These are phyloP conservation scores for Epinephelus awoara DNA, from an alignment of 2,797 vertebrate genomes.

Conservation along the genomic window DNA sequence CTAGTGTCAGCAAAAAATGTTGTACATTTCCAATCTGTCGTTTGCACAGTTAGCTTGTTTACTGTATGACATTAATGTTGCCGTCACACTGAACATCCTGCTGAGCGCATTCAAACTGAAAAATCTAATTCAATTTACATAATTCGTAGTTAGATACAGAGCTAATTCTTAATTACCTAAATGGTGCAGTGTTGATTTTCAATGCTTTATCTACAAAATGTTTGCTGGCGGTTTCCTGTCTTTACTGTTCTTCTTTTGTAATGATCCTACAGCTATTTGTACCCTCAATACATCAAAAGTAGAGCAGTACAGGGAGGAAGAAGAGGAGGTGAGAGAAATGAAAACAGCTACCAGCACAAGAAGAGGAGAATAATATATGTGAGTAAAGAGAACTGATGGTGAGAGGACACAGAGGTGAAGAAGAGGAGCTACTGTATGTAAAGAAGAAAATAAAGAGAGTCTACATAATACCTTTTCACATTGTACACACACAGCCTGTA, in stretches of 20 bases:
- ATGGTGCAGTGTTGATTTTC: not conserved
- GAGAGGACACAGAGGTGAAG: not conserved
- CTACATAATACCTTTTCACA: not conserved
- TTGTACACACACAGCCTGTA: slow-evolving; percentile 6
- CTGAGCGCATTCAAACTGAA: too few relatives aligned
- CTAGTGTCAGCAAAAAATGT: too few relatives aligned
- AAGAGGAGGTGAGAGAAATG: not conserved
- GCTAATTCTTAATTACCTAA: not conserved
- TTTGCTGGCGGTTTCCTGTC: not conserved
- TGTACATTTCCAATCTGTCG: too few relatives aligned
- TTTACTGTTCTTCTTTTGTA: not conserved
- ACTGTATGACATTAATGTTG: too few relatives aligned
- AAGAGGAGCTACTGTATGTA: not conserved
- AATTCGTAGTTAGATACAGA: too few relatives aligned
- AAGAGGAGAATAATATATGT: not conserved
- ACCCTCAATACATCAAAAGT: not conserved
- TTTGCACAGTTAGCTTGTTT: too few relatives aligned
- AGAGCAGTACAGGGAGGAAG: not conserved
- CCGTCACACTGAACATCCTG: too few relatives aligned
- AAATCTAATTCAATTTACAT: too few relatives aligned
- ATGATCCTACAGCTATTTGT: not conserved
- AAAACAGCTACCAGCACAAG: not conserved
- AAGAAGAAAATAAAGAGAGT: not conserved
- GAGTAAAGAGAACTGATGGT: not conserved
- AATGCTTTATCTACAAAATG: not conserved